These are phyloP conservation scores for Ganaspis sp. DNA, from an alignment of 1,140 invertebrate species.

Conservation along the genomic window DNA sequence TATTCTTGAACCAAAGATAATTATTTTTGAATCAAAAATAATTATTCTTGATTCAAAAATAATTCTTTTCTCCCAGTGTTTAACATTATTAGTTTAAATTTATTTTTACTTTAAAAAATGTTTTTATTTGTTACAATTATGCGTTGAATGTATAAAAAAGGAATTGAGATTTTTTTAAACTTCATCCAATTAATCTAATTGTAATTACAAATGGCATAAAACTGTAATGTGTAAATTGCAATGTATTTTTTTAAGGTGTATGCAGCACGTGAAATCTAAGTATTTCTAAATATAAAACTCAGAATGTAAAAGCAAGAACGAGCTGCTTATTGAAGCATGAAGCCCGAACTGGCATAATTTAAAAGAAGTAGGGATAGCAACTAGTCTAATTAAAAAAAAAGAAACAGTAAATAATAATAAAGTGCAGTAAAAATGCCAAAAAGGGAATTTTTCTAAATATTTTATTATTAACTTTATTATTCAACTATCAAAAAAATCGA, in stretches of 20 bases:
- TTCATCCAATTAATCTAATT: too few species aligned
- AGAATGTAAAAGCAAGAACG: slow-evolving; percentile 4
- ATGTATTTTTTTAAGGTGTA: not conserved
- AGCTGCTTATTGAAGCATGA: slow-evolving; percentile 25
- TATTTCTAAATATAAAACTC: slow-evolving; percentile 14
- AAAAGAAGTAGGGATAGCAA: not conserved
- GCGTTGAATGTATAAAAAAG: too few species aligned
- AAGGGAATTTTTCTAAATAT: not conserved
- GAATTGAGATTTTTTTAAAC: too few species aligned
- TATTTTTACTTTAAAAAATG: too few species aligned
- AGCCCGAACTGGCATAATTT: slow-evolving; percentile 7
- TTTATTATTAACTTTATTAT: not conserved
- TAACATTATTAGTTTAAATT: too few species aligned
- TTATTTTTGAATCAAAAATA: too few species aligned
- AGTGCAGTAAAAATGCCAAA: not conserved
- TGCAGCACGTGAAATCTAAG: slow-evolving; percentile 1
- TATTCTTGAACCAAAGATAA: too few species aligned
- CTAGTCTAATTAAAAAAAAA: not conserved
- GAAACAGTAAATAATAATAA: not conserved
- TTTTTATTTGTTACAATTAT: too few species aligned
- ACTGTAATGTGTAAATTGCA: not conserved
- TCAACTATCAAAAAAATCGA: too few species aligned
- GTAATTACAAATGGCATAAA: too few species aligned
- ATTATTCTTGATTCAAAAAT: too few species aligned
- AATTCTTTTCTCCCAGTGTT: too few species aligned